Percentiles rank a stretch among this genome's conserved stretches.
Conservation (phyloP, 2,113 vertebrate species). For the Lepisosteus osseus region DNA sequence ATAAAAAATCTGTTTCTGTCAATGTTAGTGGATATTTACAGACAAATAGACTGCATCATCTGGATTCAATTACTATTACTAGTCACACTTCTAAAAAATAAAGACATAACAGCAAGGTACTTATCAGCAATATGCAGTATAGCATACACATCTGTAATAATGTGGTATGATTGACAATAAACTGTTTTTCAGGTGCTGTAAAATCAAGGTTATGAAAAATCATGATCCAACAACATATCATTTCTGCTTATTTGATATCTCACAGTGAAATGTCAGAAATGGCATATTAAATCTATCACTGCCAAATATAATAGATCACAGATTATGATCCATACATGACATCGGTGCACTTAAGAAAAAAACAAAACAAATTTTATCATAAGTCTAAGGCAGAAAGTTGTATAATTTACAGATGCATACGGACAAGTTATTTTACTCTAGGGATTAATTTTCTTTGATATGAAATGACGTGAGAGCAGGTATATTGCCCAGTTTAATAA, state of each 20-base stretch:
- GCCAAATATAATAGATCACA: neutral
- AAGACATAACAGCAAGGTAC: no score
- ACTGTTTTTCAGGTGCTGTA: neutral
- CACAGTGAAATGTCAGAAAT: neutral
- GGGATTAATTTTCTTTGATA: constrained; percentile 12
- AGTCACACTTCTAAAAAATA: no score
- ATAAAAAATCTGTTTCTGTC: no score
- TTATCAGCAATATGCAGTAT: no score
- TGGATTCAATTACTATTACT: no score
- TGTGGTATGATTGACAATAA: neutral
- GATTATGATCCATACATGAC: neutral
- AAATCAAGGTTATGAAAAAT: neutral
- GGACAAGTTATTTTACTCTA: constrained; percentile 10
- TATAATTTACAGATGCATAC: neutral
- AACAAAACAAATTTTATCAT: no score
- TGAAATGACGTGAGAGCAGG: constrained; percentile 25
- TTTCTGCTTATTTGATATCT: neutral
- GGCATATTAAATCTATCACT: neutral
- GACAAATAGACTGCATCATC: no score
- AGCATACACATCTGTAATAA: no score
- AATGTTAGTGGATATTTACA: no score
- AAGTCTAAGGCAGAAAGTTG: no score
- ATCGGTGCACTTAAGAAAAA: no score
- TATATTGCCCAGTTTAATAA: constrained; percentile 11
- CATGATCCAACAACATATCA: neutral